These are phyloP conservation scores for Hyperoplus immaculatus DNA, from an alignment of 2,797 vertebrate genomes.

Conservation along the genomic window DNA sequence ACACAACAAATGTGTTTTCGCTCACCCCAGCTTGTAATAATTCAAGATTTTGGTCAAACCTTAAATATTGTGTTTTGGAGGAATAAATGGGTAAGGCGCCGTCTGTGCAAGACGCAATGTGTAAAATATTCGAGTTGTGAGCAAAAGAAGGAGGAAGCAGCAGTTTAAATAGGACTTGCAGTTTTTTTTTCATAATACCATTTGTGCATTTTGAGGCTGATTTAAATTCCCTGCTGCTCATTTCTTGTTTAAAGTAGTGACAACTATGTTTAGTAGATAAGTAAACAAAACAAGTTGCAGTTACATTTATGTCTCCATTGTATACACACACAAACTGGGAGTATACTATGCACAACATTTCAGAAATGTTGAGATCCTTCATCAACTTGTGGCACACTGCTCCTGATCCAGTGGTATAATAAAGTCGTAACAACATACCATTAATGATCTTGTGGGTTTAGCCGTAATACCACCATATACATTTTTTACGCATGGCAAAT, in stretches of 20 bases:
- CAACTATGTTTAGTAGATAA: not conserved
- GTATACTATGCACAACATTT: no score
- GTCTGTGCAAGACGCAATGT: not conserved
- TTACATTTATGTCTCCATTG: not conserved
- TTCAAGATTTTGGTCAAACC: slow-evolving; percentile 1
- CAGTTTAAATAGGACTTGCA: not conserved
- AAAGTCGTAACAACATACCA: no score
- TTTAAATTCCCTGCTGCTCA: not conserved
- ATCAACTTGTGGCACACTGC: no score
- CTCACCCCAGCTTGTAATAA: not conserved
- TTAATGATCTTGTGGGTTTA: no score
- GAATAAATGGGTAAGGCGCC: not conserved
- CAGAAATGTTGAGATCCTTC: no score
- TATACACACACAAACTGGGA: no score
- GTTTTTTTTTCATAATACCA: not conserved
- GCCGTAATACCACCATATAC: no score
- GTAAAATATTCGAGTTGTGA: not conserved
- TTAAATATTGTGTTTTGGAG: not conserved
- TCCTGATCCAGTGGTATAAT: no score
- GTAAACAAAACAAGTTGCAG: not conserved
- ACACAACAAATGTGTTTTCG: not conserved
- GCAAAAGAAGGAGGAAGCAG: slow-evolving; percentile 13
- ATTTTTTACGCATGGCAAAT: no score
- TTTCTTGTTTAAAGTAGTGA: not conserved
- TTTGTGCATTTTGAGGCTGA: not conserved